A percentile compares a stretch with the other conserved stretches of the same genome.
Conservation (phyloP, 2,888 invertebrate species). For the Morpho achilles region DNA sequence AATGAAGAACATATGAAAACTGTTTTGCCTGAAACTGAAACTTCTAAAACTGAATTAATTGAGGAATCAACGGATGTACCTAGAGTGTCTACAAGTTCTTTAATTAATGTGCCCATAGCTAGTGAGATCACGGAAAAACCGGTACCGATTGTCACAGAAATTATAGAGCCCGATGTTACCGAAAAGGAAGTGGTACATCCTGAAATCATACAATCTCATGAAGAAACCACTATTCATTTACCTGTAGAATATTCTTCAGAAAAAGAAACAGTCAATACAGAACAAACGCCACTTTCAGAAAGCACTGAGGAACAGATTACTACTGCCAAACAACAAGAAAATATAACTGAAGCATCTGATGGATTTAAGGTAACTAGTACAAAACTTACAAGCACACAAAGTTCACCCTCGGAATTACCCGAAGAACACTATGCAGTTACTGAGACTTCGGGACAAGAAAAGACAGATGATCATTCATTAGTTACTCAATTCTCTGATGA, state of each 20-base stretch:
- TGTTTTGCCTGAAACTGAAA: background rate
- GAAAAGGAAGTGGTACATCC: conserved; percentile 1
- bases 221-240: conserved; percentile 1
- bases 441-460: background rate
- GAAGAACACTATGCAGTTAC: conserved; percentile 1
- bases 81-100: background rate
- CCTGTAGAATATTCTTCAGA: conserved; percentile 13
- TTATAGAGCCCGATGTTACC: background rate
- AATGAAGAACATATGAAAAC: conserved; percentile 5
- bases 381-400: background rate
- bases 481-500: conserved; percentile 2
- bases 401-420: background rate
- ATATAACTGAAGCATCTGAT: conserved; percentile 1
- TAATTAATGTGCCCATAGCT: background rate
- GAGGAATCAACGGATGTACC: conserved; percentile 10
- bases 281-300: conserved; percentile 4
- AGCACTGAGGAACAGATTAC: conserved; percentile 15
- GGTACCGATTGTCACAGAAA: background rate
- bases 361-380: conserved; percentile 2
- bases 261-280: background rate
- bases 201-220: conserved; percentile 4
- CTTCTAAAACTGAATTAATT: conserved; percentile 1
- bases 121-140: background rate
- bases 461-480: background rate
- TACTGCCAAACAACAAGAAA: conserved; percentile 17